These are phyloP conservation scores for Poeciliopsis turneri DNA, from an alignment of 2,797 vertebrate genomes.

Conservation along the genomic window DNA sequence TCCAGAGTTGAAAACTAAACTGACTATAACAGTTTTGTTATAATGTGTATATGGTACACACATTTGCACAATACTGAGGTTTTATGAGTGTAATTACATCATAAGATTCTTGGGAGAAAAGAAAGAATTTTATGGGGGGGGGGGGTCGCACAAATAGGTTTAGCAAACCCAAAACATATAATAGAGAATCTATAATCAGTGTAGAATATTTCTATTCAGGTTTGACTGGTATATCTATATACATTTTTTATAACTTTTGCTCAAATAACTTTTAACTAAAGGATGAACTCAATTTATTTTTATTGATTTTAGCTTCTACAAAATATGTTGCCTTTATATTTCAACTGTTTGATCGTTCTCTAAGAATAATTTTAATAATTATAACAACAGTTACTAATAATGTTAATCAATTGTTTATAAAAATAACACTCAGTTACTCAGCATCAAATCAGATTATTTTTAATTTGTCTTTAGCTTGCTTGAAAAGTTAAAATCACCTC, in stretches of 20 bases:
- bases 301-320: neutral
- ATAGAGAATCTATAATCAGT: neutral
- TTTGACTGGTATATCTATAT: neutral
- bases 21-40: neutral
- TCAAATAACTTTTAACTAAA: neutral
- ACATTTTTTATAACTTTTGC: neutral
- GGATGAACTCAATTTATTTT: neutral
- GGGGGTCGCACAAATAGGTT: neutral
- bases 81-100: neutral
- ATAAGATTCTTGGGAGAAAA: neutral
- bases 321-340: no score
- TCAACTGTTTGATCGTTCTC: neutral
- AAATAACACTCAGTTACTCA: neutral
- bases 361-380: no score
- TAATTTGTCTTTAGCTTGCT: neutral
- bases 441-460: neutral
- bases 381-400: neutral
- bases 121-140: neutral
- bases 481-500: neutral
- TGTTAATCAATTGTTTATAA: neutral
- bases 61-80: neutral
- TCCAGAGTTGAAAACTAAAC: neutral
- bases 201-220: neutral
- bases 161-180: neutral
- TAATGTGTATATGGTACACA: neutral